Conservation (phyloP, 2,888 invertebrate genomes). For the Psylliodes chrysocephalus region DNA sequence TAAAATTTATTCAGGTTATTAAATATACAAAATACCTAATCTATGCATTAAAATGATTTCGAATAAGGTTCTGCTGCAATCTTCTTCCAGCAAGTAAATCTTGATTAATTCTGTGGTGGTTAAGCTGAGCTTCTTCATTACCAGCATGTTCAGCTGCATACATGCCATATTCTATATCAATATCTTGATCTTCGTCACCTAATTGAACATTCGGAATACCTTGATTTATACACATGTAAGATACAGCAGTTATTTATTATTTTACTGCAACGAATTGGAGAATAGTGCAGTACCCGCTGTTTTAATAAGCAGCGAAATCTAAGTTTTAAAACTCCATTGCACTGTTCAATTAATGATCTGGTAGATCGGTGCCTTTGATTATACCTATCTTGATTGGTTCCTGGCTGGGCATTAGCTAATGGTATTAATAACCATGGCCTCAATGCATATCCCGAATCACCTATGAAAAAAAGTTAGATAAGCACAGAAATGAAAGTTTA, state of each 20-base stretch:
- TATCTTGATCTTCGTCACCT: neutral
- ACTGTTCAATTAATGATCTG: too few relatives aligned
- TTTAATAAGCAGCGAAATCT: too few relatives aligned
- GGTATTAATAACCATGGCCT: constrained; percentile 19
- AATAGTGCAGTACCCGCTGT: constrained; percentile 5
- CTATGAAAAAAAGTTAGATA: neutral
- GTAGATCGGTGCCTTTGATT: neutral
- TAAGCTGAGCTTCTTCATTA: too few relatives aligned
- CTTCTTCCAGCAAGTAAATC: too few relatives aligned
- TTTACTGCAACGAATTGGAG: neutral
- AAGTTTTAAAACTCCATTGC: too few relatives aligned
- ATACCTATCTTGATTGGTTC: neutral
- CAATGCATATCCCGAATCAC: constrained; percentile 21
- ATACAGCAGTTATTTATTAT: neutral
- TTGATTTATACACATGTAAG: neutral
- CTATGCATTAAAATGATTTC: too few relatives aligned
- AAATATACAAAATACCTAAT: too few relatives aligned
- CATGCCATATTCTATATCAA: neutral
- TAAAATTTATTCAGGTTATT: too few relatives aligned
- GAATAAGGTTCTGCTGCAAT: too few relatives aligned
- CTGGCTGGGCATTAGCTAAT: neutral
- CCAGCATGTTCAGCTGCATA: neutral
- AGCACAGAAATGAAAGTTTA: neutral
- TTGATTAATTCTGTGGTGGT: too few relatives aligned
- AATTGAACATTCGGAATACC: neutral